Base-by-base conservation (phyloP, 2,888 invertebrate species). In the Trachelus stipa region DNA sequence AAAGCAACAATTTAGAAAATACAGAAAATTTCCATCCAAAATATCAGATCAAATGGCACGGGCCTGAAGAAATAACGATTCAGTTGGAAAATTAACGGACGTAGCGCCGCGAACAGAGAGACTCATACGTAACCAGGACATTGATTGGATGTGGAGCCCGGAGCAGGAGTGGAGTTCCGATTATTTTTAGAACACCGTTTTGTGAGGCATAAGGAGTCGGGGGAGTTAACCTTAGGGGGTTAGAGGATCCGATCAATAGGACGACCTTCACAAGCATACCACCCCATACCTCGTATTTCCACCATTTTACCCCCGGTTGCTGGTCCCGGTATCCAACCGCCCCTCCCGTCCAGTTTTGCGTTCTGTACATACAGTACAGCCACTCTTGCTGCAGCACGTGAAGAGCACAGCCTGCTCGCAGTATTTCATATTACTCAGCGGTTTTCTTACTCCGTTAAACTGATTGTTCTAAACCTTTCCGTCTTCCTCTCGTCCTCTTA, bases 171-270 rank as follows among this genome's bases (percentile, higher is more conserved):
- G 31, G 71, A 34, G 71, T 71, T 12, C 15, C 30, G 31, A 31
- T 34, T 71, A 71, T 71, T 71, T 71, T 71, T 71, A 34, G 71
- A 71, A 71, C 9, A 56, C 31, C 11, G 71, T 71, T 71, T 71
- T 34, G 71, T n/a, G 71, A 71, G 71, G 71, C 6, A 71, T 71
- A 34, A 71, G 30, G 33, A 71, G 71, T 71, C 31, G 71, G 71
- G 31, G 71, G 31, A 34, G 71, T 71, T 71, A 71, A 71, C 31
- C 71, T 71, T 34, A 71, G 71, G 71, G 71, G 71, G 71, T 31
- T 34, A 11, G 77, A 77, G 73, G 69, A 76, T 75, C 35, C 69
- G 76, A 79, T 79, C 79, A 71, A 77, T 79, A 80, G 33, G 37
- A 71, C 77, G 80, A 75, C 80, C 78, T 80, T 80, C 77, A 69